Conservation (phyloP, 2,888 invertebrate genomes). For the Pseudanteris insignis region DNA sequence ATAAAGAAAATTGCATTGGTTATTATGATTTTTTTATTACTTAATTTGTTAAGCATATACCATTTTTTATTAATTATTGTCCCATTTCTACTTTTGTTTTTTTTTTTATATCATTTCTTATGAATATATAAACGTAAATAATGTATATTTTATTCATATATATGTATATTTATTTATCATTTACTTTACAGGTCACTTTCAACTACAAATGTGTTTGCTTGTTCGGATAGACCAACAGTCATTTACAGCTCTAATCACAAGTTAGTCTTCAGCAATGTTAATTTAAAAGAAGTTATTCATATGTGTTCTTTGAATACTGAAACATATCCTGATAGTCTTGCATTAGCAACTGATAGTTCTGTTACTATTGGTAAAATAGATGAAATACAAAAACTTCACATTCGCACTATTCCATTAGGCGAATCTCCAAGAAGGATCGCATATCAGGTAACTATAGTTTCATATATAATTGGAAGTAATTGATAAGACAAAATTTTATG, state of each 20-base stretch:
- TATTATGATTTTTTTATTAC: too few relatives aligned
- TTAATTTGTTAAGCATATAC: too few relatives aligned
- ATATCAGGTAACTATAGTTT: slow-evolving; percentile 75
- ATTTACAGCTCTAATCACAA: slow-evolving; percentile 99
- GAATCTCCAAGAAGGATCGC: slow-evolving; percentile 95
- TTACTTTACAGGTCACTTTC: slow-evolving; percentile 76
- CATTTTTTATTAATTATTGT: too few relatives aligned
- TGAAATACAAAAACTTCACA: slow-evolving; percentile 97
- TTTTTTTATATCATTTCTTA: too few relatives aligned
- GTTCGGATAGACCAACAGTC: slow-evolving; percentile 97
- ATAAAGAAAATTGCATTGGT: too few relatives aligned
- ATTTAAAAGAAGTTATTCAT: slow-evolving; percentile 92
- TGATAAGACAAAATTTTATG: too few relatives aligned
- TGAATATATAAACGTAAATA: too few relatives aligned
- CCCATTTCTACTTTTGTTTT: too few relatives aligned
- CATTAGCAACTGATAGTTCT: slow-evolving; percentile 86
- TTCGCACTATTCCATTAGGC: slow-evolving; percentile 91
- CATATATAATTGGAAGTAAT: too few relatives aligned
- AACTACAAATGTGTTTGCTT: slow-evolving; percentile 97
- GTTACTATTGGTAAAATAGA: slow-evolving; percentile 97
- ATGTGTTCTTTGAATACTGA: slow-evolving; percentile 98
- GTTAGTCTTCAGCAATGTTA: slow-evolving; percentile 97
- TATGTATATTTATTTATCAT: too few relatives aligned
- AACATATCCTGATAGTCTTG: slow-evolving; percentile 92
- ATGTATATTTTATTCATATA: too few relatives aligned